Evolutionary conservation across 1,140 invertebrate species (phyloP).

Genomic region (Octopus sinensis): DNA sequence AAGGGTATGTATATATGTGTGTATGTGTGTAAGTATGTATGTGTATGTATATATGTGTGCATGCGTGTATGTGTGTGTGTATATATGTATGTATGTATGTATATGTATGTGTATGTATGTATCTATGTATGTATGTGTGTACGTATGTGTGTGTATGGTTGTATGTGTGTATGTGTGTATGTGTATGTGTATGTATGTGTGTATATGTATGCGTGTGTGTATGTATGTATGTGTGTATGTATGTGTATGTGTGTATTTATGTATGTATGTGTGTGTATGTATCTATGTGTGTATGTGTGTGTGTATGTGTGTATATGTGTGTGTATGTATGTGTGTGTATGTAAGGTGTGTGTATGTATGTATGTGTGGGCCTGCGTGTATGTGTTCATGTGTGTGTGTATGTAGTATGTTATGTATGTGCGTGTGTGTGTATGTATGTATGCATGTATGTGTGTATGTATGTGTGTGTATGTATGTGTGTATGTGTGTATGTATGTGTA

Average conservation of each 20-base stretch:
- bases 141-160: background rate
- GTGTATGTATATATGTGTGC: too few relatives aligned
- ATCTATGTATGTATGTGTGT: background rate
- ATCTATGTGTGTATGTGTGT: too few relatives aligned
- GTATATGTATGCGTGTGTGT: too few relatives aligned
- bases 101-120: slow-evolving; percentile 12
- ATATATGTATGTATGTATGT: slow-evolving; percentile 13
- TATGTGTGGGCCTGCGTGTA: background rate
- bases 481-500: background rate
- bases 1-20: too few relatives aligned
- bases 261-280: too few relatives aligned
- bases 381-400: background rate
- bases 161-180: too few relatives aligned
- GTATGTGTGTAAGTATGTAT: too few relatives aligned
- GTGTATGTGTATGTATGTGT: background rate
- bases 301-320: too few relatives aligned
- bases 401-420: background rate
- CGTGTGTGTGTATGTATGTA: background rate
- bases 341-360: too few relatives aligned
- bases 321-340: too few relatives aligned
- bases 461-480: background rate
- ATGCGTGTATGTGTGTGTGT: background rate
- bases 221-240: too few relatives aligned
- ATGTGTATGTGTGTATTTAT: too few relatives aligned
- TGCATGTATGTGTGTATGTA: background rate